Conservation (phyloP, 1,140 invertebrate species). For the Diabrotica undecimpunctata region DNA sequence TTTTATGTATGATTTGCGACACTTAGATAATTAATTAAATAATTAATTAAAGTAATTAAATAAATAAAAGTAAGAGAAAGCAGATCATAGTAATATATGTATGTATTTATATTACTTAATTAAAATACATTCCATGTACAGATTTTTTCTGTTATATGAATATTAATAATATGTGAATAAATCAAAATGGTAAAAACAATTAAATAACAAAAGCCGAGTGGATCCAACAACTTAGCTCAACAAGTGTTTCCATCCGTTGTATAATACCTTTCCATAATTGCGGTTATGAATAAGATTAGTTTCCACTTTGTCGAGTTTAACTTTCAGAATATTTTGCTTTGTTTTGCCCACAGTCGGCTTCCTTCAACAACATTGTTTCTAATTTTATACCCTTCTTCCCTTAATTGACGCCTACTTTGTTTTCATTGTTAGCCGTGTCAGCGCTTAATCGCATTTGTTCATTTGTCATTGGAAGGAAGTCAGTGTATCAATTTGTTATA, state of each 20-base stretch:
- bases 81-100: too few relatives aligned
- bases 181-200: too few relatives aligned
- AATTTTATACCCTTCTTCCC: neutral
- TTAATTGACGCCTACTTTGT: slow-evolving; percentile 2
- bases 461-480: neutral
- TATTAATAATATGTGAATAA: too few relatives aligned
- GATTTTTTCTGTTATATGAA: too few relatives aligned
- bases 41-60: too few relatives aligned
- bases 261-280: slow-evolving; percentile 34
- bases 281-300: slow-evolving; percentile 38
- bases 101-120: too few relatives aligned
- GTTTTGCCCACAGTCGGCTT: slow-evolving; percentile 33
- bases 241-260: slow-evolving; percentile 27
- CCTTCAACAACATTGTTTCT: slow-evolving; percentile 23
- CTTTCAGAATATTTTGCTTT: slow-evolving; percentile 36
- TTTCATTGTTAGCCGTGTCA: neutral
- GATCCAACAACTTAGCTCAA: slow-evolving; percentile 16
- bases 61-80: too few relatives aligned
- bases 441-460: neutral
- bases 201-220: too few relatives aligned
- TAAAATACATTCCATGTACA: too few relatives aligned
- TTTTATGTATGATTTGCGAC: too few relatives aligned
- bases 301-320: slow-evolving; percentile 34
- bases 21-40: too few relatives aligned
- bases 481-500: too few relatives aligned